Percentiles rank a stretch among this genome's conserved stretches.
phyloP scores from a whole-genome alignment of 2,797 vertebrate genomes.

The Amphiprion clarkii region DNA sequence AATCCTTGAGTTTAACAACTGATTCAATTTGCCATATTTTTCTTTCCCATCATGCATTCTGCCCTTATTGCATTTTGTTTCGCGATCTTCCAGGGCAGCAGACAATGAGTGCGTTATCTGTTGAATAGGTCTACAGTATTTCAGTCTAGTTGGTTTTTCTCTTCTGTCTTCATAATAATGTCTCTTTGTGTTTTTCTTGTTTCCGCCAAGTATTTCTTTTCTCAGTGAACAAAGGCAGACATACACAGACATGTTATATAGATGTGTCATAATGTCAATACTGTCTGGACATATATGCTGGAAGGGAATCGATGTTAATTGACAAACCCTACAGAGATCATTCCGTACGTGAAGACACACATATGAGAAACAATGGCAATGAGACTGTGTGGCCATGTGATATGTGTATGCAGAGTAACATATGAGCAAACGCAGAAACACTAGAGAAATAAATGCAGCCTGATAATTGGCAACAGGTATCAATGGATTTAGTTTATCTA shows the following conservation, averaged over 20 bases:
- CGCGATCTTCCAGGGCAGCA: not conserved
- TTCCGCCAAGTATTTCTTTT: not conserved
- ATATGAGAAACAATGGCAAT: not conserved
- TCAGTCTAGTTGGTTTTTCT: slow-evolving; percentile 11
- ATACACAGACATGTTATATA: not conserved
- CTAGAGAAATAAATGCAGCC: slow-evolving; percentile 22
- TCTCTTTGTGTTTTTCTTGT: not conserved
- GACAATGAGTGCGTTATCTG: slow-evolving; percentile 45
- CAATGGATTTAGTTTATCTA: slow-evolving; percentile 58
- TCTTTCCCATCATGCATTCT: slow-evolving; percentile 17
- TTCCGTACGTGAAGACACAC: not conserved
- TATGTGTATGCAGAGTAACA: no score
- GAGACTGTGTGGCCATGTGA: no score
- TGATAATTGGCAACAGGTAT: slow-evolving; percentile 71
- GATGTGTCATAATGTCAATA: no score
- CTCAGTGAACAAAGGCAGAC: not conserved
- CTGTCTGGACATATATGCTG: not conserved
- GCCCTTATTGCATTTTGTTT: slow-evolving; percentile 41
- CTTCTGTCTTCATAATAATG: not conserved
- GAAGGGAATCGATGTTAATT: not conserved
- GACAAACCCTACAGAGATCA: not conserved
- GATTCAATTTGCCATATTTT: slow-evolving; percentile 29
- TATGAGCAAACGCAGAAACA: not conserved
- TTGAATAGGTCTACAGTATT: not conserved
- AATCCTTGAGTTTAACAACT: slow-evolving; percentile 34